Base-by-base conservation (phyloP, 2,888 invertebrate genomes). In the Lasioglossum marginatum region DNA sequence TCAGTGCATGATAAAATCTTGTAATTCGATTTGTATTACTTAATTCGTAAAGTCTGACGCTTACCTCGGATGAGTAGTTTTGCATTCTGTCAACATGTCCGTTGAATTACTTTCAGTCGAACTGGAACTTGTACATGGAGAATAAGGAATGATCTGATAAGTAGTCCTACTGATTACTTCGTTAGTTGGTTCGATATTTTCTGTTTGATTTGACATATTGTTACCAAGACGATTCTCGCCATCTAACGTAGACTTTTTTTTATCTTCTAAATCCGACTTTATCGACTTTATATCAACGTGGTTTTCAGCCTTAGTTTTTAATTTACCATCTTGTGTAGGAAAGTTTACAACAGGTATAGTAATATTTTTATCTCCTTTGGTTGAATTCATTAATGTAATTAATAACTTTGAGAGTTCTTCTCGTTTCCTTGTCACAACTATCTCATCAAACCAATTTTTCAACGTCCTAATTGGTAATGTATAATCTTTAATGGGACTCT, bases 391-490 rank as follows among this genome's bases (percentile, higher is more conserved):
- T 37, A 99, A 95, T 63, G 96, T 95, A 92, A 97, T 97, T 77
- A 99, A 96, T 85, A 99, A 96, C 87, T 97, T 96, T 52, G 98
- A 97, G 89, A 99, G 97, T 90, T 98, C 98, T 95, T 98, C 98
- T 81, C 99, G 96, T 95, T 99, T 99, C 81, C 97, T 96, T 3
- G 97, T 97, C 0, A 99, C 98, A 5, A 97, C 96, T 84, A 98
- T 97, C 93, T 97, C 97, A 87, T 97, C 97, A 94, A 99, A 99
- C 99, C 99, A 99, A 93, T 97, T 97, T 79, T 97, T 96, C 86
- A 99, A 95, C 86, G 97, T 97, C 94, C 97, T 97, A 91, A 99
- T 98, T 43, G 99, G 99, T 90, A 98, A 95, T 77, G 96, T 95
- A 93, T 98, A 99, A 95, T 98, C 98, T 90, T 96, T 96, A 80